A percentile compares a stretch with the other conserved stretches of the same genome.
Conservation (phyloP, 30 jellyfish, hydroid and myxozoan genomes). For the Hydractinia echinata region DNA sequence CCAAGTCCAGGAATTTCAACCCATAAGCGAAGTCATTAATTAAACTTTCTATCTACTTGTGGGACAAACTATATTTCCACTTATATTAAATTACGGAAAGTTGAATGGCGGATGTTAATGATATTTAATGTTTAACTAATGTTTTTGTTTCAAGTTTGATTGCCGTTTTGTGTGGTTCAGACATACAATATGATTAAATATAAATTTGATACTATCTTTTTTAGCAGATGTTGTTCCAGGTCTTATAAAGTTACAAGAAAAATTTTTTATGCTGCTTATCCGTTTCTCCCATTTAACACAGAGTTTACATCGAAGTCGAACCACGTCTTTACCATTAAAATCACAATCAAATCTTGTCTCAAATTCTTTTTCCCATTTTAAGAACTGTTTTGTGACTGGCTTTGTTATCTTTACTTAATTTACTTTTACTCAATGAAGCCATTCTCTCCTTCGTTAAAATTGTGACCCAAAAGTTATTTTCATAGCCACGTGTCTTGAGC, state of each 20-base stretch:
- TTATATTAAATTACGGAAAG: too few relatives aligned
- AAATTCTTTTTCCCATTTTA: conserved; percentile 28
- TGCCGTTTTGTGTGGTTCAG: conserved; percentile 4
- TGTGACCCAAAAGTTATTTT: too few relatives aligned
- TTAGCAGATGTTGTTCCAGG: conserved; percentile 5
- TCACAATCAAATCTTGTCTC: conserved; percentile 14
- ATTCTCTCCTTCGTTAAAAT: too few relatives aligned
- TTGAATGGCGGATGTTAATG: too few relatives aligned
- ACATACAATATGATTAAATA: not conserved
- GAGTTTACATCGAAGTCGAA: not conserved
- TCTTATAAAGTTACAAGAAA: not conserved
- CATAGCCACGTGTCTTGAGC: too few relatives aligned
- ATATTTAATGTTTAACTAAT: too few relatives aligned
- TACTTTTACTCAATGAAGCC: too few relatives aligned
- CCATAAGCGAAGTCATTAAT: too few relatives aligned
- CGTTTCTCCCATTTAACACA: conserved; percentile 6
- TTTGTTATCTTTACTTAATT: not conserved
- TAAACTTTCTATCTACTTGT: too few relatives aligned
- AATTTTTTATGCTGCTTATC: not conserved
- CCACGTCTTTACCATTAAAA: not conserved
- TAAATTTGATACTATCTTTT: not conserved
- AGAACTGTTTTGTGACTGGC: conserved; percentile 23
- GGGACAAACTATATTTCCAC: too few relatives aligned
- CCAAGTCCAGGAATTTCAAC: too few relatives aligned
- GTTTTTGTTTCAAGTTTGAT: too few relatives aligned